A percentile compares a stretch with the other conserved stretches of the same genome.
Conservation (phyloP, 2,888 invertebrate species). For the Punctoribates punctum region DNA sequence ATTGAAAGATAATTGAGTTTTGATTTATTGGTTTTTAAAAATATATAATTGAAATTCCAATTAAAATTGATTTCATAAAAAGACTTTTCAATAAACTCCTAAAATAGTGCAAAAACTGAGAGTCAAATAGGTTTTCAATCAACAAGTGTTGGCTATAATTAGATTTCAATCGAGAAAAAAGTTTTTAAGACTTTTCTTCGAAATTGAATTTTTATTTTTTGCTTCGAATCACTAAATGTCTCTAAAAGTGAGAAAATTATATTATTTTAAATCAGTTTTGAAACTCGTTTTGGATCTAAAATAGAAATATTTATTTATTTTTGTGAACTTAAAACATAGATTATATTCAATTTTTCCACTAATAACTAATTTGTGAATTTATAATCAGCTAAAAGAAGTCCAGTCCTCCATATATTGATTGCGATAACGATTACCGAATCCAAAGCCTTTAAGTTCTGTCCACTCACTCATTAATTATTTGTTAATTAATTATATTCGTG, state of each 20-base stretch:
- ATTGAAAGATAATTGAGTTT: too few species aligned
- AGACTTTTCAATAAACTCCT: too few species aligned
- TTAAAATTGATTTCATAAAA: too few species aligned
- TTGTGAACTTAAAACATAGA: conserved; percentile 4
- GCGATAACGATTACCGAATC: neutral
- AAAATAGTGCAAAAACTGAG: too few species aligned
- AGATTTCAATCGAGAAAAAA: too few species aligned
- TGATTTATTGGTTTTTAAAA: too few species aligned
- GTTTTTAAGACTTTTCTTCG: too few species aligned
- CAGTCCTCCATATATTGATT: neutral
- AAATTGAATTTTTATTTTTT: too few species aligned
- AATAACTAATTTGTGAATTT: conserved; percentile 6
- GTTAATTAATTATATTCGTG: neutral
- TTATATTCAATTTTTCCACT: neutral
- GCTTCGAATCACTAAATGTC: neutral
- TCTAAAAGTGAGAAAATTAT: neutral
- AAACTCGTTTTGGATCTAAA: neutral
- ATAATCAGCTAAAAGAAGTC: neutral
- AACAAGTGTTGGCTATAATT: too few species aligned
- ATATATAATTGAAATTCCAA: too few species aligned
- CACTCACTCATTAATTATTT: neutral
- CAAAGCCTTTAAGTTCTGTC: neutral
- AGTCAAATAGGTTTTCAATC: too few species aligned
- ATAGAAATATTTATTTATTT: conserved; percentile 3
- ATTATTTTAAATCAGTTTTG: neutral